Percentiles rank a stretch among this genome's conserved stretches.
Conservation (phyloP, 2,888 invertebrate genomes). For the Trilocha varians region DNA sequence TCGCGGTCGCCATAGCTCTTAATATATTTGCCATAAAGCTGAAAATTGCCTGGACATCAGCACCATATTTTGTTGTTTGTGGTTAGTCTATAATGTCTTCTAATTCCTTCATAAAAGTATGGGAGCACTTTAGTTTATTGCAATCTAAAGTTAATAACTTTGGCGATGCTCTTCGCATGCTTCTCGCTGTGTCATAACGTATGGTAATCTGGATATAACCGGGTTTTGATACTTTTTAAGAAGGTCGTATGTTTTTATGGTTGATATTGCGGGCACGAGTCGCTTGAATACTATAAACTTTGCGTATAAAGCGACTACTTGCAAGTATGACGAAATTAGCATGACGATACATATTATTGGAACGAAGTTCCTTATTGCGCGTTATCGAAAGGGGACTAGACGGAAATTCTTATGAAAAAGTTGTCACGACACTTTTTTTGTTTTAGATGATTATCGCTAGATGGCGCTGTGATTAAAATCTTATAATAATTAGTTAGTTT, state of each 20-base stretch:
- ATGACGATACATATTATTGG: too few species aligned
- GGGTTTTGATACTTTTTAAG: background rate
- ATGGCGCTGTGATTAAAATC: too few species aligned
- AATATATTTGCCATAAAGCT: slow-evolving; percentile 14
- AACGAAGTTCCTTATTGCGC: too few species aligned
- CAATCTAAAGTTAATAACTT: slow-evolving; percentile 62
- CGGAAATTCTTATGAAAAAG: too few species aligned
- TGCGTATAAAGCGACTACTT: too few species aligned
- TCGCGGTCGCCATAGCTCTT: slow-evolving; percentile 14
- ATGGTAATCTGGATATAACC: background rate
- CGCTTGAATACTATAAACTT: background rate
- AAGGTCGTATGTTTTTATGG: background rate
- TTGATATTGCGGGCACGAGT: background rate
- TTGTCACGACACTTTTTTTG: too few species aligned
- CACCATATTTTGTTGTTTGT: slow-evolving; percentile 11
- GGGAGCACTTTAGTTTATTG: slow-evolving; percentile 64
- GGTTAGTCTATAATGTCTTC: slow-evolving; percentile 42
- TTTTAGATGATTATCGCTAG: too few species aligned
- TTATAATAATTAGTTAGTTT: too few species aligned
- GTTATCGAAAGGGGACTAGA: too few species aligned
- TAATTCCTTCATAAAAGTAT: slow-evolving; percentile 64
- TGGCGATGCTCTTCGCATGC: background rate
- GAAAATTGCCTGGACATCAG: slow-evolving; percentile 8
- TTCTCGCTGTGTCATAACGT: background rate
- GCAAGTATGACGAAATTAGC: too few species aligned